These are phyloP conservation scores for Solenopsis fugax DNA, from an alignment of 1,140 invertebrate genomes.

Conservation along the genomic window DNA sequence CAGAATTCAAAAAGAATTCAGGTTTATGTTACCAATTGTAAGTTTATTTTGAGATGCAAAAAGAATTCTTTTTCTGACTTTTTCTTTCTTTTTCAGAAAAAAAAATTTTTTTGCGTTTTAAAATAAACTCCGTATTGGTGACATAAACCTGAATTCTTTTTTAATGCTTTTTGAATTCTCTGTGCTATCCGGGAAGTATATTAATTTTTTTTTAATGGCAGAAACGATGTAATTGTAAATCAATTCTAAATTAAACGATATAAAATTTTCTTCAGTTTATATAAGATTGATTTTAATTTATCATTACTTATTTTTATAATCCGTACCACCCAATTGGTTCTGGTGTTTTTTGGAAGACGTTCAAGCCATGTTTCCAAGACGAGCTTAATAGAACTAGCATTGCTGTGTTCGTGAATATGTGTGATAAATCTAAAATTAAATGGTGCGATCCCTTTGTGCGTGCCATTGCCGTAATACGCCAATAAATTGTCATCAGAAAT, in stretches of 20 bases:
- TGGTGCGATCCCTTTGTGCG: constrained; percentile 87
- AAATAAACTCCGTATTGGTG: too few relatives aligned
- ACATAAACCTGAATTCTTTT: too few relatives aligned
- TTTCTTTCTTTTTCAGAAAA: too few relatives aligned
- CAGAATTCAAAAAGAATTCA: too few relatives aligned
- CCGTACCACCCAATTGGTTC: constrained; percentile 87
- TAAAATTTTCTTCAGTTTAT: constrained; percentile 2
- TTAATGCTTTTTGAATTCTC: too few relatives aligned
- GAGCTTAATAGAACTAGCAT: constrained; percentile 85
- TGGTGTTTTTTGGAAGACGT: constrained; percentile 83
- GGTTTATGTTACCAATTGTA: too few relatives aligned
- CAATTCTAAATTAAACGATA: constrained; percentile 6
- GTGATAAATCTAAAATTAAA: constrained; percentile 88
- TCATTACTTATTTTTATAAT: not conserved
- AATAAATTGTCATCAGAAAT: constrained; percentile 84
- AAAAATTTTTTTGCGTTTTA: too few relatives aligned
- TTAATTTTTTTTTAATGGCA: not conserved
- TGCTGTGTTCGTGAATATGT: constrained; percentile 78
- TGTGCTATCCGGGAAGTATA: too few relatives aligned
- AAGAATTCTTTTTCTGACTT: too few relatives aligned
- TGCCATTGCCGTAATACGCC: constrained; percentile 88
- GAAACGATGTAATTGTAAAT: too few relatives aligned
- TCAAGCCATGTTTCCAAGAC: constrained; percentile 86
- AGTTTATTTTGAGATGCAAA: too few relatives aligned
- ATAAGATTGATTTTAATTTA: constrained; percentile 26